These are phyloP conservation scores for Chitala chitala DNA, from an alignment of 2,113 vertebrate genomes.

Conservation along the genomic window DNA sequence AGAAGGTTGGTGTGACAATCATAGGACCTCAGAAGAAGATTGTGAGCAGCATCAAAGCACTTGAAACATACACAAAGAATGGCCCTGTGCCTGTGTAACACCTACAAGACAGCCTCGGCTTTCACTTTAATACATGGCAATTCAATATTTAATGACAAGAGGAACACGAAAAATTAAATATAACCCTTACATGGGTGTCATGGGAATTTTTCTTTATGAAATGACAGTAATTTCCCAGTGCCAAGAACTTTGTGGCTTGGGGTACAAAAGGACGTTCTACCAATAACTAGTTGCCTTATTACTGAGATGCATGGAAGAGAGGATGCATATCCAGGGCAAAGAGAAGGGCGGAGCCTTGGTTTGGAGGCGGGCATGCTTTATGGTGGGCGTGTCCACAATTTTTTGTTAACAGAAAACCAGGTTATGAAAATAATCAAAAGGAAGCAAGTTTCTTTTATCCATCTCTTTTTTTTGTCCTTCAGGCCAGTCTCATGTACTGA, in stretches of 20 bases:
- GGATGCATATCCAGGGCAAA: no score
- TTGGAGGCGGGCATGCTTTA: slow-evolving; percentile 20
- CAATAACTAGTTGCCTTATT: slow-evolving; percentile 58
- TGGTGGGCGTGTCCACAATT: slow-evolving; percentile 1
- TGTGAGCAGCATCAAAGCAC: slow-evolving; percentile 88
- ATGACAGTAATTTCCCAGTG: slow-evolving; percentile 20
- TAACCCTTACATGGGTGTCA: slow-evolving; percentile 20
- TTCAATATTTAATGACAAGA: slow-evolving; percentile 39
- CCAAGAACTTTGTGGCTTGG: slow-evolving; percentile 4
- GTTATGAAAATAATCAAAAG: slow-evolving; percentile 19
- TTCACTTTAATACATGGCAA: slow-evolving; percentile 44
- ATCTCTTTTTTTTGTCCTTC: no score
- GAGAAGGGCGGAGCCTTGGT: slow-evolving; percentile 3
- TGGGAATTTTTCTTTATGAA: slow-evolving; percentile 25
- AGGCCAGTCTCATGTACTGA: slow-evolving; percentile 32
- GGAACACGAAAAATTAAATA: slow-evolving; percentile 24
- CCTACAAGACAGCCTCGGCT: slow-evolving; percentile 43
- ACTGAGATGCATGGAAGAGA: slow-evolving; percentile 36
- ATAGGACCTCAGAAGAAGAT: slow-evolving; percentile 92
- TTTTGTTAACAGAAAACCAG: slow-evolving; percentile 21
- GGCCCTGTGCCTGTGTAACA: slow-evolving; percentile 86
- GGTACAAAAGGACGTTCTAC: slow-evolving; percentile 29
- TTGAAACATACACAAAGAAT: slow-evolving; percentile 90
- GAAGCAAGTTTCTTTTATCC: slow-evolving; percentile 32
- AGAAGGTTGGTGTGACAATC: slow-evolving; percentile 88